Evolutionary conservation across 2,888 invertebrate genomes (phyloP), one percentile per base, ranked within the genome.

Genomic region (Ametastegia equiseti): DNA sequence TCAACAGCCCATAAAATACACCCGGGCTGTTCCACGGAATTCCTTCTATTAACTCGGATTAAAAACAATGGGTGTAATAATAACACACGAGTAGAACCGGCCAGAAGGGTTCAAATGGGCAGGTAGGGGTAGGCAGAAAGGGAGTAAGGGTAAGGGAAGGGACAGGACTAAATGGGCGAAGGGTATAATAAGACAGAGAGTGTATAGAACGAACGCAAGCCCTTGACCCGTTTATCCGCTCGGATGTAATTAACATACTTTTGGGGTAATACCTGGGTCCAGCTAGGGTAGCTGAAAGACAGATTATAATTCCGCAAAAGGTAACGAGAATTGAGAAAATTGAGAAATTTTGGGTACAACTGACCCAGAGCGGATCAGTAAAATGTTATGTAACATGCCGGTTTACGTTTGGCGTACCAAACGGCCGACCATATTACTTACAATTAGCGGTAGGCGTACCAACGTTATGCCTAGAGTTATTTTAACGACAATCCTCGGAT

Each of bases 11-110:
- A 63, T 78, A 78, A 78, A 78, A 60, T 78, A 63, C 57, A 57
- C 60, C 78, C 60, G 60, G 78, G 47, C 57, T 36, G 60, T 39
- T 78, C 63, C 39, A 19, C 78, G 60, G 60, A 60, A 78, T 78
- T 78, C 78, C 78, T 60, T 78, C 78, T 78, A 78, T 78, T 78
- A 78, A 78, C 57, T 78, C 60, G 42, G 78, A 78, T 78, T 78
- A 78, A 78, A 78, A 78, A 78, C 78, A 78, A 39, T 60, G 78
- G 60, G 78, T 45, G 78, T 63, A 60, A 78, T 78, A 78, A 78
- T 78, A 78, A 78, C 60, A 45, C 60, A 78, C 78, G 78, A 15
- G 39, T 60, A 60, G 60, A 78, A 78, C 57, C 23, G 19, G 60
- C 39, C 78, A 39, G 60, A 63, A 78, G 60, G 78, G 78, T 78